Evolutionary conservation across 2,888 invertebrate species (phyloP).

Genomic region (Sesamia inferens): DNA sequence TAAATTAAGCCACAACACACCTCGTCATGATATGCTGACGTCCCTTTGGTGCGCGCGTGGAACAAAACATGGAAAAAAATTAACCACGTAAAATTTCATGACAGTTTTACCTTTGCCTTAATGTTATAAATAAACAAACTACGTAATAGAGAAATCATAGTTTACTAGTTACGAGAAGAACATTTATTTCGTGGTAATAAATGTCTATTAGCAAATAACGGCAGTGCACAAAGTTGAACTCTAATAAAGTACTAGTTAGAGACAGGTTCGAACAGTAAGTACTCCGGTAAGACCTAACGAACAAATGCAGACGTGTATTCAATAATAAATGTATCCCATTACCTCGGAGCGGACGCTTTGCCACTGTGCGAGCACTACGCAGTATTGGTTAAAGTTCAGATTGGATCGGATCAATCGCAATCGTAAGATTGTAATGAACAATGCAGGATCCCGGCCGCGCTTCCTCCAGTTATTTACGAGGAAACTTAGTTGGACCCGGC

Average conservation of each 20-base stretch:
- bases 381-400: conserved; percentile 57
- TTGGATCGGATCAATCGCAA: conserved; percentile 56
- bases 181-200: conserved; percentile 18
- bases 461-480: conserved; percentile 63
- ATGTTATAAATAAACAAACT: not conserved
- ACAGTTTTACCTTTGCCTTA: too few species aligned
- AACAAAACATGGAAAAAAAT: not conserved
- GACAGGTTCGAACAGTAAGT: conserved; percentile 29
- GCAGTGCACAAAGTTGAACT: conserved; percentile 41
- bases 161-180: not conserved
- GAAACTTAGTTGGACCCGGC: conserved; percentile 57
- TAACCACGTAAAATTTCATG: not conserved
- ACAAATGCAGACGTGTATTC: conserved; percentile 64
- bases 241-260: conserved; percentile 54
- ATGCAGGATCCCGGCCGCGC: conserved; percentile 44
- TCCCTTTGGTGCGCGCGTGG: too few species aligned
- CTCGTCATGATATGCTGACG: too few species aligned
- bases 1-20: too few species aligned
- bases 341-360: conserved; percentile 29
- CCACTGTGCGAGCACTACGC: conserved; percentile 9
- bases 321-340: conserved; percentile 65
- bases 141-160: not conserved
- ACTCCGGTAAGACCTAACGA: conserved; percentile 52
- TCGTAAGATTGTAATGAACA: conserved; percentile 60
- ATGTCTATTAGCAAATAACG: conserved; percentile 30